Base-by-base conservation (phyloP, 2,113 vertebrate genomes). In the Psephotus haematonotus region DNA sequence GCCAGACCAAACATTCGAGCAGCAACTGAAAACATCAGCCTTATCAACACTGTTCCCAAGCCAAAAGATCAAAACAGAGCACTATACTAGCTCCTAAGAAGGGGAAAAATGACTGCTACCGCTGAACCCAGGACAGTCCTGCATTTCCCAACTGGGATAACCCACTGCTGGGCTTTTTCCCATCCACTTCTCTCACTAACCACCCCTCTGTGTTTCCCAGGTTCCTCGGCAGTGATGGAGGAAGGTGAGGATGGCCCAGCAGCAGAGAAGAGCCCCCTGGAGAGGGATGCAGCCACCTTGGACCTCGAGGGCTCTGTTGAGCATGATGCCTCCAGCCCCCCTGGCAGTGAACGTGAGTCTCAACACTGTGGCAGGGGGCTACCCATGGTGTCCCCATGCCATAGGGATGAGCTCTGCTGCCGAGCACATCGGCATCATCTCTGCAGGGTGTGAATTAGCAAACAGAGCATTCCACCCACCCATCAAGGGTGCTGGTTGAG, bases 141-240 rank as follows among this genome's bases (percentile, higher is more conserved):
- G 3, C 8, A 3, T 52, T 74, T 71, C 37, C 65, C 71, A 52
- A 0, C 23, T 9, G 70, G 23, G 22, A 27, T 39, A 44, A 9
- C 24, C 13, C 25, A 20, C 25, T 1, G 16, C 14, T n/a, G 17
- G 18, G 1, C 2, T 14, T 28, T 13, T 13, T 18, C 6, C 33
- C 60, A 43, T 7, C 4, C 1, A 0, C 17, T 2, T 62, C 22
- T 18, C 4, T 27, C 37, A n/a, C 19, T 62, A 4, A 92, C 22
- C 3, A 0, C 4, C 19, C 31, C 4, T 28, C 18, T 16, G 29
- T 93, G 53, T 88, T 22, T 76, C 22, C 1, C 98, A 99, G 99
- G 99, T 96, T 98, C 99, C 96, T 97, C 99, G 17, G 99, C 99
- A 68, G 99, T 99, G 18, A 98, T 99, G 89, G 99, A 99, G 65